A percentile compares a stretch with the other conserved stretches of the same genome.
These are phyloP conservation scores for Augiades crinisus DNA, from an alignment of 2,888 invertebrate species.

Conservation along the genomic window DNA sequence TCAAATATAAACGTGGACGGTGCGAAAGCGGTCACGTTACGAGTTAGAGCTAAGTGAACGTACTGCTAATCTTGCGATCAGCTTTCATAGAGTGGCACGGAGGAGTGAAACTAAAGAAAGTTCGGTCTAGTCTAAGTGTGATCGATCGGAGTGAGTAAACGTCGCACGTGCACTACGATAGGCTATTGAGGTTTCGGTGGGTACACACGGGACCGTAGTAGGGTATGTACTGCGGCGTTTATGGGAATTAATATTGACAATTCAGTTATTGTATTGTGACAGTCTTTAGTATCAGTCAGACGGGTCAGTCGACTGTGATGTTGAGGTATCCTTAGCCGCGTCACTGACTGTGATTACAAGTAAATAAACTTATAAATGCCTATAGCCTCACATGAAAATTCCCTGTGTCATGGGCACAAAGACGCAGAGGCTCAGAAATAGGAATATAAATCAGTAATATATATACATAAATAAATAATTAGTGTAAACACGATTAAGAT, in stretches of 20 bases:
- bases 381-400: too few relatives aligned
- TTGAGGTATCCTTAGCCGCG: too few relatives aligned
- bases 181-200: constrained; percentile 12
- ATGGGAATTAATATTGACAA: background rate
- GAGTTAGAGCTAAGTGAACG: constrained; percentile 11
- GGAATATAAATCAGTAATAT: too few relatives aligned
- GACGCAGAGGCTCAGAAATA: too few relatives aligned
- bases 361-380: too few relatives aligned
- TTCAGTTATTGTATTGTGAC: too few relatives aligned
- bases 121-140: constrained; percentile 37
- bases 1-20: background rate
- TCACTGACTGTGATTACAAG: too few relatives aligned
- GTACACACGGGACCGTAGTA: background rate
- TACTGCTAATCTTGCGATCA: constrained; percentile 13
- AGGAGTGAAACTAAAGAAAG: constrained; percentile 53
- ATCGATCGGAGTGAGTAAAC: constrained; percentile 47
- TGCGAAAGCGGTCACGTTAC: constrained; percentile 9
- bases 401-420: too few relatives aligned
- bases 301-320: too few relatives aligned
- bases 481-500: too few relatives aligned
- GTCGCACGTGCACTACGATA: constrained; percentile 36
- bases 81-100: constrained; percentile 11
- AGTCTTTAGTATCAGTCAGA: too few relatives aligned
- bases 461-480: too few relatives aligned
- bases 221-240: background rate